Conservation (phyloP, 2,888 invertebrate genomes). For the Rhamnusium bicolor region DNA sequence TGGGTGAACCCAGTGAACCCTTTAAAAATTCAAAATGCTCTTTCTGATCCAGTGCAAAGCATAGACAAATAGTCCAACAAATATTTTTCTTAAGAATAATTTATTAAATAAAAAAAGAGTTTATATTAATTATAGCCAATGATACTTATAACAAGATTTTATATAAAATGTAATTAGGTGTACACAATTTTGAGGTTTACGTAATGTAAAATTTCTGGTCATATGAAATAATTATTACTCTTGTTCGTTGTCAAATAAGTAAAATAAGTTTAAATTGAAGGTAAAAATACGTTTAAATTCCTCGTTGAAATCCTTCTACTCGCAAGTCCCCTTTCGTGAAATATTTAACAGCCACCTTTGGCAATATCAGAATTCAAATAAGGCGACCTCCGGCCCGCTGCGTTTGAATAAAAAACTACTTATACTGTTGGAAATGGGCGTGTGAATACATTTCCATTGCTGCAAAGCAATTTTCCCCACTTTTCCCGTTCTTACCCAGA, state of each 20-base stretch:
- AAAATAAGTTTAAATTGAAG: background rate
- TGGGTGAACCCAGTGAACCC: no score
- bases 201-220: no score
- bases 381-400: constrained; percentile 57
- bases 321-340: background rate
- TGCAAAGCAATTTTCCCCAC: constrained; percentile 63
- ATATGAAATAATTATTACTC: no score
- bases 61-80: no score
- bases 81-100: no score
- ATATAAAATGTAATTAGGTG: no score
- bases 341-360: constrained; percentile 52
- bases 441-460: constrained; percentile 65
- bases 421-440: constrained; percentile 62
- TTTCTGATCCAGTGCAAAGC: no score
- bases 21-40: no score
- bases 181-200: no score
- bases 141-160: no score
- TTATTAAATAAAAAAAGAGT: no score
- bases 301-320: background rate
- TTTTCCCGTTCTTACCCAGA: constrained; percentile 59
- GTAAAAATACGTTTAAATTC: background rate
- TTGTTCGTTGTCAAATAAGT: background rate
- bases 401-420: constrained; percentile 68
- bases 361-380: constrained; percentile 64
- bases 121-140: no score